These are phyloP conservation scores for Scophthalmus maximus DNA, from an alignment of 2,113 vertebrate species.

Conservation along the genomic window DNA sequence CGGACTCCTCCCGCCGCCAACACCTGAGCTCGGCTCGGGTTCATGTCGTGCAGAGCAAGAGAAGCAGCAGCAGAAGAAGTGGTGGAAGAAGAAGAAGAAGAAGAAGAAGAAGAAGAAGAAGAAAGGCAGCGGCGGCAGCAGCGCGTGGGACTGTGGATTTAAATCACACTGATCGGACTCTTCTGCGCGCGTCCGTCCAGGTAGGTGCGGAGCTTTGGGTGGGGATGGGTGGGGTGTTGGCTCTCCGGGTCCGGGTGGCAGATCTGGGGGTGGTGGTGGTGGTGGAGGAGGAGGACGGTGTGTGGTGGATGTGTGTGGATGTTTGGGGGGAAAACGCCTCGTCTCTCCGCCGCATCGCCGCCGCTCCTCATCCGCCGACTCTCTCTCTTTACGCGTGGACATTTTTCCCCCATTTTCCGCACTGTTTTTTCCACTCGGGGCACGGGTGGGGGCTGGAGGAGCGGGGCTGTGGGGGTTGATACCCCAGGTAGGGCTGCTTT, in stretches of 20 bases:
- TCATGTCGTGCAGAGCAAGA: neutral
- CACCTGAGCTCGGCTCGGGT: neutral
- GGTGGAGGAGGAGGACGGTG: neutral
- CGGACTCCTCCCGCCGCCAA: neutral
- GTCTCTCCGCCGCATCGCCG: conserved; percentile 42
- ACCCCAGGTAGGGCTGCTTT: conserved; percentile 38
- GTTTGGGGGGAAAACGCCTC: conserved; percentile 66
- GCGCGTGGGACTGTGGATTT: conserved; percentile 66
- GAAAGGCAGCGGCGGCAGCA: neutral
- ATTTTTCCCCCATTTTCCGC: neutral
- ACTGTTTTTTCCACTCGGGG: neutral
- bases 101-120: neutral
- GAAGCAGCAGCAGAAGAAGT: conserved; percentile 10
- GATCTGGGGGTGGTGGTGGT: conserved; percentile 13
- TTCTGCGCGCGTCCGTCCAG: conserved; percentile 56
- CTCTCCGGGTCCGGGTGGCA: neutral
- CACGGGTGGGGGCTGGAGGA: neutral
- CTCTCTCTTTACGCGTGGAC: conserved; percentile 18
- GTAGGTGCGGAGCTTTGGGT: conserved; percentile 37
- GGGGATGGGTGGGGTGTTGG: neutral
- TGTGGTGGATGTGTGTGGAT: conserved; percentile 17
- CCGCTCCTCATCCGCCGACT: conserved; percentile 32
- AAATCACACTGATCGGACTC: conserved; percentile 51
- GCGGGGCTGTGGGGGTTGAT: neutral
- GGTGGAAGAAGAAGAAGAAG: conserved; percentile 3